Base-by-base conservation (phyloP, 2,113 vertebrate genomes). In the Chionomys nivalis region DNA sequence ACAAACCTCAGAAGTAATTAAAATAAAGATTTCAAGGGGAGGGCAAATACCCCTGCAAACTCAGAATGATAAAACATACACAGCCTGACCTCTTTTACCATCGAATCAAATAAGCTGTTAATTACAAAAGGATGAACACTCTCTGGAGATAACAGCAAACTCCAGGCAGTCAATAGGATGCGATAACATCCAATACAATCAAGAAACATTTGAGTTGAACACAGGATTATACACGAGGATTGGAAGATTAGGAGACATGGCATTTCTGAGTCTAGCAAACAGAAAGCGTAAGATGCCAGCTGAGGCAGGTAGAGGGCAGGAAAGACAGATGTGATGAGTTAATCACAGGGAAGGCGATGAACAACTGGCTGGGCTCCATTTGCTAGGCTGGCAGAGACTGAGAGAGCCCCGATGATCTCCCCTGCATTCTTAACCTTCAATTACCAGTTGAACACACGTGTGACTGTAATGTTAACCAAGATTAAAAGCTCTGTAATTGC, bases 51-150 rank as follows among this genome's bases (percentile, higher is more conserved):
- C 0, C 16, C 0, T 95, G 94, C 44, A 92, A 96, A 97, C 95
- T 52, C 61, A 97, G 96, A 97, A 97, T 91, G 63, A 90, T 75
- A 97, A 97, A 98, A 97, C 93, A 97, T 88, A 97, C 16, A 65
- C 31, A 96, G 66, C 77, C 89, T 98, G 96, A 98, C 94, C 83
- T 97, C 94, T 19, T 95, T 88, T 97, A 96, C 73, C 86, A 91
- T 87, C 96, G 96, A 97, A 98, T 98, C 89, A 97, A 98, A 97
- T 95, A 96, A 97, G 77, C 86, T 98, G 94, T 96, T 98, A 98
- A 98, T 98, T 98, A 97, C 96, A 96, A 97, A 97, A 98, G 89
- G 87, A 98, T 98, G 93, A 98, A 95, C 72, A 97, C 82, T 58
- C 89, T 95, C 17, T 95, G 0, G 97, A 98, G 97, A 97, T 94